Base-by-base conservation (phyloP, 2,797 vertebrate genomes). In the Carcharodon carcharias region DNA sequence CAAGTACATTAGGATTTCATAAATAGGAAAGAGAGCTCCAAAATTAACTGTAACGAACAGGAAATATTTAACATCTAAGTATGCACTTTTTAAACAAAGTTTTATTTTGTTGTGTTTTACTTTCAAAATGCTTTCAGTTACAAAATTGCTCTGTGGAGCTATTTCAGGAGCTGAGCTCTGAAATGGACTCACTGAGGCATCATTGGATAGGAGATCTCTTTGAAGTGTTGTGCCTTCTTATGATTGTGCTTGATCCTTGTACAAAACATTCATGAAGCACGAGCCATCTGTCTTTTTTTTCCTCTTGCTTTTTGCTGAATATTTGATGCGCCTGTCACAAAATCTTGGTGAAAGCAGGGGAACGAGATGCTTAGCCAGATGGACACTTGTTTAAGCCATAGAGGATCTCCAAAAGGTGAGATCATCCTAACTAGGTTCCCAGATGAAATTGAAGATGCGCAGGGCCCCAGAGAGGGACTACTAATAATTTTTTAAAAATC, bases 251-350 rank as follows among this genome's bases (percentile, higher is more conserved):
- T 93, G n/a, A 45, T 93, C 63, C 26, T 40, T 93, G 91, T 45
- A 67, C 91, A 93, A 45, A 67, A 8, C n/a, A 67, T 93, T 93
- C 9, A 14, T 93, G n/a, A 65, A 40, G 61, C 67, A 18, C 7
- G 23, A 67, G 63, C 91, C 61, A 93, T 93, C 63, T 93, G 89
- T 61, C 91, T 45, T 93, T 93, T 11, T 91, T n/a, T 61, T 45
- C 65, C 65, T 26, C 28, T 40, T 67, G n/a, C n/a, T 45, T 21
- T 40, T 93, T 67, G 63, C 40, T 11, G 91, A 67, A 93, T 93
- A 26, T 45, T 93, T 93, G 91, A 45, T 26, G n/a, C 12, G 11
- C 21, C 63, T 67, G 45, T 67, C n/a, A 67, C n/a, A 93, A 67
- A 45, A 61, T 4, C 56, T n/a, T 26, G n/a, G 18, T 67, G n/a